Evolutionary conservation across 2,797 vertebrate species (phyloP), one percentile per base, ranked within the genome.

Genomic region (Amazona ochrocephala): DNA sequence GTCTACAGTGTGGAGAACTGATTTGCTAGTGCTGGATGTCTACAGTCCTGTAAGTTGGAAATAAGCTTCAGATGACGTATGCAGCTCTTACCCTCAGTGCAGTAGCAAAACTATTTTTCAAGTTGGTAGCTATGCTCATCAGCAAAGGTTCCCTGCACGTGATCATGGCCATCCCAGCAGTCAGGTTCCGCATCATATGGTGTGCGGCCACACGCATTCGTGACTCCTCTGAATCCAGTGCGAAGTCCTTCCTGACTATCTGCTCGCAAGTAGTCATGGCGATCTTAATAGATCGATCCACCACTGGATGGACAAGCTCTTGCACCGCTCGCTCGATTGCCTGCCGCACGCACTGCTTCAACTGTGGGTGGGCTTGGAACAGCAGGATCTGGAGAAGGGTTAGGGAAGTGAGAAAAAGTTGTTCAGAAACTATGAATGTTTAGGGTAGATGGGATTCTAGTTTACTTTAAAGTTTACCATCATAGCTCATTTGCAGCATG

Each of bases 191-290:
- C 99, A 99, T 99, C 99, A 99, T 99, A 58, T 99, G 99, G 96
- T 99, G 99, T 2, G 99, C 99, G 0, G 99, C 99, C 86, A 99
- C 99, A 1, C 99, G 98, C 99, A 99, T 99, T 74, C 99, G 98
- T 0, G 99, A 99, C 97, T 99, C 99, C 91, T 99, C 99, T 0
- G 99, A 99, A 93, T 99, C 99, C 94, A 99, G 97, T 0, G 99
- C 99, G 13, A 99, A 99, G 97, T 99, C 99, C 95, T 99, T 99
- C 92, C 99, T 98, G 91, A 99, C 99, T 34, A 99, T 99, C 97
- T 99, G 99, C 96, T 99, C 99, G 26, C 99, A 99, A 2, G 99
- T 99, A 0, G 99, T 99, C 99, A 99, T 99, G 80, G 99, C 99
- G 11, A 99, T 99, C 97, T 99, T 99, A 91, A 99, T 99, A 37